Conservation (phyloP, 2,797 vertebrate species). For the Eremophila alpestris region DNA sequence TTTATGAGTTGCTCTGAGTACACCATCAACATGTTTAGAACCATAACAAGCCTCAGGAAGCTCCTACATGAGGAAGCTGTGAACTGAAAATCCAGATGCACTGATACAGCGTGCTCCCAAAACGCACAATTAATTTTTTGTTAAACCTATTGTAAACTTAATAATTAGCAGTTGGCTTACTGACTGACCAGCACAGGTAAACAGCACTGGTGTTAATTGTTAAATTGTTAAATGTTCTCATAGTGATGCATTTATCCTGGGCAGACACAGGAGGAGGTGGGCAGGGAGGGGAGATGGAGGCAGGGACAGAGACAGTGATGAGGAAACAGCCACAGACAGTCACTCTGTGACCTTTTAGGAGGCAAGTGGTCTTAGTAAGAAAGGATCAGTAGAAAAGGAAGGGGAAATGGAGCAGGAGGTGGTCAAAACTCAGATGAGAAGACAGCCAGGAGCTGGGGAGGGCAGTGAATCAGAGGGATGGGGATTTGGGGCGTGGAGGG, state of each 20-base stretch:
- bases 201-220: background rate
- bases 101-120: background rate
- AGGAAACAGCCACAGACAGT: background rate
- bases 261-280: background rate
- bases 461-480: accelerated
- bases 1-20: background rate
- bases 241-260: background rate
- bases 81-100: background rate
- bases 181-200: background rate
- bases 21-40: background rate
- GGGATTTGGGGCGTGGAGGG: background rate
- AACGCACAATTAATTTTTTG: background rate
- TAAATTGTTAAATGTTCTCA: background rate
- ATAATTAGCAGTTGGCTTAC: background rate
- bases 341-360: background rate
- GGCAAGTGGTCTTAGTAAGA: background rate
- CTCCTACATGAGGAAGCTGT: background rate
- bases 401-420: background rate
- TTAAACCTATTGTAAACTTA: background rate
- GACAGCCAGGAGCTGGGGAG: background rate
- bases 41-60: background rate
- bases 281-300: background rate
- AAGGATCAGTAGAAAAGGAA: background rate
- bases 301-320: background rate
- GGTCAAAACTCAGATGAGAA: background rate